A percentile compares a stretch with the other conserved stretches of the same genome.
Conservation (phyloP, 2,888 invertebrate genomes). For the Kuschelorhynchus macadamiae region DNA sequence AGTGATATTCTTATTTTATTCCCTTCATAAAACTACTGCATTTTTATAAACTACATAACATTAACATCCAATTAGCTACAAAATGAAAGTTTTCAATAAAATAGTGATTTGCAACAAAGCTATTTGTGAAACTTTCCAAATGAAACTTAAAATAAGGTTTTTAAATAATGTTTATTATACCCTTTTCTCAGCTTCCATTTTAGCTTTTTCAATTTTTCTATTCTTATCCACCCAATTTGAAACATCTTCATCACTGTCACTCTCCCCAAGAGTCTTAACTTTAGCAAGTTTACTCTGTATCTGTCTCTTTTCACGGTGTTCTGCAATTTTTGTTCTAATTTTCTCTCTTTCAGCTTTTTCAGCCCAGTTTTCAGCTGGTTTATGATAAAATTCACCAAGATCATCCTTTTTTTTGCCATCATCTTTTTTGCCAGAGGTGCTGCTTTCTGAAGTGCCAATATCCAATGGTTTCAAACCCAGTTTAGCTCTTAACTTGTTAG, state of each 20-base stretch:
- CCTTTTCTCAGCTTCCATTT: conserved; percentile 86
- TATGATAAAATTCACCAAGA: conserved; percentile 88
- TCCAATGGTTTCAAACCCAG: conserved; percentile 95
- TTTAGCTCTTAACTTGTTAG: conserved; percentile 91
- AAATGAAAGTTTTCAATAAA: no score
- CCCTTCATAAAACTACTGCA: no score
- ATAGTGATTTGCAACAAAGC: no score
- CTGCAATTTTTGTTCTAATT: conserved; percentile 83
- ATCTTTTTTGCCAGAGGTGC: conserved; percentile 62
- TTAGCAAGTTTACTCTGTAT: conserved; percentile 78
- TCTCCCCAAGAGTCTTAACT: conserved; percentile 77
- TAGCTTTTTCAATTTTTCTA: conserved; percentile 82
- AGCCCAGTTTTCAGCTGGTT: conserved; percentile 83
- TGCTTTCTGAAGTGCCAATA: conserved; percentile 62
- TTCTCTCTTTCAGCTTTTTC: conserved; percentile 85
- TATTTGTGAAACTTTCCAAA: no score
- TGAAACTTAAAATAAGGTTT: no score
- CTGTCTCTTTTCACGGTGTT: conserved; percentile 84
- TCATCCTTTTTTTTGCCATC: conserved; percentile 71
- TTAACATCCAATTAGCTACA: no score
- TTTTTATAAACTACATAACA: no score
- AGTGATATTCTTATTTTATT: no score
- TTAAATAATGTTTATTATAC: conserved; percentile 69
- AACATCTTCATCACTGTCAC: conserved; percentile 83
- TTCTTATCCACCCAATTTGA: conserved; percentile 87